Evolutionary conservation across 2,888 invertebrate genomes (phyloP), one percentile per base, ranked within the genome.

Genomic region (Cephus nigrinus): DNA sequence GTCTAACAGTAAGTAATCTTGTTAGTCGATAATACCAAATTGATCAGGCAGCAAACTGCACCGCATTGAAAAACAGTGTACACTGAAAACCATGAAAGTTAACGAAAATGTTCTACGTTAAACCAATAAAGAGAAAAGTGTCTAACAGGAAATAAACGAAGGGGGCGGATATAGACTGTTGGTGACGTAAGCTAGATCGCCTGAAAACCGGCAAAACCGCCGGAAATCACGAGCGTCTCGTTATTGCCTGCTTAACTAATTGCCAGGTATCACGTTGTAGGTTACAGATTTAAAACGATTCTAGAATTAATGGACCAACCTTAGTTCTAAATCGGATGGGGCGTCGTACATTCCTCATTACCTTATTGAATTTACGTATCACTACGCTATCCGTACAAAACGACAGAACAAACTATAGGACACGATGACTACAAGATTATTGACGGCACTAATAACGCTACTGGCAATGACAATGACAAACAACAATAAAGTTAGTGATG

Each of bases 141-240:
- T 74, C 75, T 80, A 80, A 76, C 40, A 74, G 36, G 74, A 77
- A 71, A 75, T 36, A 75, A 71, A 73, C 73, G 12, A 32, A 55
- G 40, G n/a, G 73, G 74, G 73, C 55, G 74, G 68, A 76, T 32
- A 71, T 40, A 68, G 12, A 76, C 30, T n/a, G 73, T 33, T 32
- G 69, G 36, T 73, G 72, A 33, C 33, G 72, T 11, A 33, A 72
- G 15, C 72, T 11, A 11, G 11, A 55, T 55, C 55, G 55, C 15
- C 55, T 55, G 55, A 55, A 55, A 55, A 55, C 55, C 55, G 55
- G 55, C 55, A 55, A 55, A 15, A 55, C 55, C 23, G 23, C 55
- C 23, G 55, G 23, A 55, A 55, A 55, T 55, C 55, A 55, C 55
- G 55, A 55, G 55, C 2, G 9, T 55, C 55, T 55, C 1, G 9